A percentile compares a stretch with the other conserved stretches of the same genome.
Evolutionary conservation across 2,888 invertebrate genomes (phyloP).

Genomic region (Caenorhabditis sp.): DNA sequence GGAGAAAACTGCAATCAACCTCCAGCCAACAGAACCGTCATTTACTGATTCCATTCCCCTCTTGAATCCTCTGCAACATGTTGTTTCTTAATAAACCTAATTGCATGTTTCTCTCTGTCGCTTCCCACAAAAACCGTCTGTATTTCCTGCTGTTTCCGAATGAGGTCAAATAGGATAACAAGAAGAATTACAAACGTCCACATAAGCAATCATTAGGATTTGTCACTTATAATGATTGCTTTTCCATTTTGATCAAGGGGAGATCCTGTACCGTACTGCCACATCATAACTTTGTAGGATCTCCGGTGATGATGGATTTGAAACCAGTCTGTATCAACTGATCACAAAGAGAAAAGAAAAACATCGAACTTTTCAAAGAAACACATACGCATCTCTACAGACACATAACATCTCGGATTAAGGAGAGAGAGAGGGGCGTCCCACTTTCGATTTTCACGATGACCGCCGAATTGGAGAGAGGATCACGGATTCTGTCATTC

Average conservation of each 20-base stretch:
- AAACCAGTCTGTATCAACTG: constrained; percentile 47
- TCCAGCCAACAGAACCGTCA: constrained; percentile 38
- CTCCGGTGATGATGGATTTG: constrained; percentile 7
- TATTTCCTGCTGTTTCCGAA: constrained; percentile 49
- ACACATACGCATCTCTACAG: constrained; percentile 23
- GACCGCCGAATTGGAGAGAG: constrained; percentile 41
- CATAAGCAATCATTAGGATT: constrained; percentile 29
- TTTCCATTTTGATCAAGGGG: constrained; percentile 12
- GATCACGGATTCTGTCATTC: constrained; percentile 27
- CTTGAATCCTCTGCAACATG: neutral
- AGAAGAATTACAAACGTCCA: constrained; percentile 27
- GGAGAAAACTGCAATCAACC: constrained; percentile 59
- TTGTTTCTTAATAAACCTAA: constrained; percentile 60
- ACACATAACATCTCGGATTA: constrained; percentile 42
- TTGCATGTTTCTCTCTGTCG: constrained; percentile 30
- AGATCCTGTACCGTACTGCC: constrained; percentile 32
- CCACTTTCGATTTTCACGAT: constrained; percentile 62
- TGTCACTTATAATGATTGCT: constrained; percentile 40
- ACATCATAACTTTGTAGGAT: constrained; percentile 17
- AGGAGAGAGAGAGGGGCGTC: constrained; percentile 23
- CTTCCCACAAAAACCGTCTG: constrained; percentile 50
- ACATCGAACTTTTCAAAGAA: constrained; percentile 49
- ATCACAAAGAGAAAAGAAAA: constrained; percentile 9
- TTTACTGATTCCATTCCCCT: constrained; percentile 34
- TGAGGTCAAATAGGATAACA: constrained; percentile 46